A percentile compares a stretch with the other conserved stretches of the same genome.
phyloP scores from a whole-genome alignment of 2,113 vertebrate genomes.

The Macheiramphus alcinus region DNA sequence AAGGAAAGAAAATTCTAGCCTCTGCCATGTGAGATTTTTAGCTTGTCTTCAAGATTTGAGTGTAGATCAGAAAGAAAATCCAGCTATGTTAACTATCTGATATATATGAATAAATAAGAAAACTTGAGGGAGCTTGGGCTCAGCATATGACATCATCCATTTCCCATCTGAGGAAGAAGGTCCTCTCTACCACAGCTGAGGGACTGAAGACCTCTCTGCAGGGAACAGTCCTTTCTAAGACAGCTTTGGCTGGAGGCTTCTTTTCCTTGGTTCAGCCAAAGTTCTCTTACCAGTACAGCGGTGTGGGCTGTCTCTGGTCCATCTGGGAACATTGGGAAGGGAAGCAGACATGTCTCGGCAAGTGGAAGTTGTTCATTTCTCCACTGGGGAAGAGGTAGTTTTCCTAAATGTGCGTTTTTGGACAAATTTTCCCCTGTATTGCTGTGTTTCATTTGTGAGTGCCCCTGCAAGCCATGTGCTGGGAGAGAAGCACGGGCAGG shows the following conservation, averaged over 20 bases:
- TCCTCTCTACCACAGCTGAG: background rate
- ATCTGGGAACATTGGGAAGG: background rate
- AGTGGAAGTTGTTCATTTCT: background rate
- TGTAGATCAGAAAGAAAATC: background rate
- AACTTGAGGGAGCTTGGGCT: background rate
- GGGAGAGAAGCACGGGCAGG: background rate
- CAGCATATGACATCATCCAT: background rate
- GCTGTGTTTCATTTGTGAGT: background rate
- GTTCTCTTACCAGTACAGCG: background rate
- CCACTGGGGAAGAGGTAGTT: background rate
- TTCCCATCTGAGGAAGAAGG: background rate
- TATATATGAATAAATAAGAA: background rate
- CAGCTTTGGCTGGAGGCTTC: background rate
- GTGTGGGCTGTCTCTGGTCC: background rate
- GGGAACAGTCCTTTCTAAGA: background rate
- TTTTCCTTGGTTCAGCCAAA: background rate
- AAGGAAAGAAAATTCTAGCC: background rate
- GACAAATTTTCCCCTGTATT: background rate
- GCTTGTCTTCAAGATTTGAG: background rate
- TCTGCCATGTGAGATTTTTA: background rate
- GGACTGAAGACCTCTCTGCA: background rate
- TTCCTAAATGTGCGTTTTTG: background rate
- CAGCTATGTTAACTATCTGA: background rate
- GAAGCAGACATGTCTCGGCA: background rate
- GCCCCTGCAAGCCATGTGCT: rapidly evolving